Evolutionary conservation across 1,140 invertebrate genomes (phyloP).

Genomic region (Eulimnadia texana): DNA sequence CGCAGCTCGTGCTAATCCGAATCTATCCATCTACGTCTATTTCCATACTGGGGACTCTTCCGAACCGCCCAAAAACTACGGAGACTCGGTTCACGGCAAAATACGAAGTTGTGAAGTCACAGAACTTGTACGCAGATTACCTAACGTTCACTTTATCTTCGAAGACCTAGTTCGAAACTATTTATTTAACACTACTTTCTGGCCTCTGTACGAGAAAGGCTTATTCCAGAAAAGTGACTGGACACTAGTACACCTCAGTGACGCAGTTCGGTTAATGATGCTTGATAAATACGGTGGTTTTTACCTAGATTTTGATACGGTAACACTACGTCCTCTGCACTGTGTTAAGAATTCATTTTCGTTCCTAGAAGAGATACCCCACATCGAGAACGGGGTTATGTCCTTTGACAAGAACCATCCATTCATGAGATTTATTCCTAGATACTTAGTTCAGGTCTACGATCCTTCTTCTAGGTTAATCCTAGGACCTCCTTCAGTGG

Average conservation of each 20-base stretch:
- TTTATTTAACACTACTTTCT: not conserved
- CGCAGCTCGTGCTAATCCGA: slow-evolving; percentile 4
- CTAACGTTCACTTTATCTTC: not conserved
- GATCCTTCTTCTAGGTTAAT: not conserved
- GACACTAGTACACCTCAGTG: slow-evolving; percentile 43
- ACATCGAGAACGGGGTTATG: slow-evolving; percentile 9
- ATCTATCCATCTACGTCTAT: slow-evolving; percentile 6
- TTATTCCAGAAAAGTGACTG: slow-evolving; percentile 1
- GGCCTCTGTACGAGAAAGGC: not conserved
- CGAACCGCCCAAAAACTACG: not conserved
- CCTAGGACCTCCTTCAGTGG: slow-evolving; percentile 2
- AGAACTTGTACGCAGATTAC: not conserved
- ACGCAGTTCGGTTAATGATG: slow-evolving; percentile 51
- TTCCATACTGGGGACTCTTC: not conserved
- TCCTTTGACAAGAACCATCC: not conserved
- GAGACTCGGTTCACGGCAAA: not conserved
- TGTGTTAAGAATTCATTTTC: not conserved
- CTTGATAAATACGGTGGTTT: slow-evolving; percentile 62
- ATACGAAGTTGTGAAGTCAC: not conserved
- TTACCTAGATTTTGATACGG: slow-evolving; percentile 60
- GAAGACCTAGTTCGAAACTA: not conserved
- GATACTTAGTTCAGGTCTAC: not conserved
- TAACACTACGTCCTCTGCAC: slow-evolving; percentile 25
- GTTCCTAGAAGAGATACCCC: not conserved
- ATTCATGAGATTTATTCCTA: not conserved